These are phyloP conservation scores for Mnemiopsis leidyi DNA, from an alignment of 37 sponge, comb jelly and placozoan species.

Conservation along the genomic window DNA sequence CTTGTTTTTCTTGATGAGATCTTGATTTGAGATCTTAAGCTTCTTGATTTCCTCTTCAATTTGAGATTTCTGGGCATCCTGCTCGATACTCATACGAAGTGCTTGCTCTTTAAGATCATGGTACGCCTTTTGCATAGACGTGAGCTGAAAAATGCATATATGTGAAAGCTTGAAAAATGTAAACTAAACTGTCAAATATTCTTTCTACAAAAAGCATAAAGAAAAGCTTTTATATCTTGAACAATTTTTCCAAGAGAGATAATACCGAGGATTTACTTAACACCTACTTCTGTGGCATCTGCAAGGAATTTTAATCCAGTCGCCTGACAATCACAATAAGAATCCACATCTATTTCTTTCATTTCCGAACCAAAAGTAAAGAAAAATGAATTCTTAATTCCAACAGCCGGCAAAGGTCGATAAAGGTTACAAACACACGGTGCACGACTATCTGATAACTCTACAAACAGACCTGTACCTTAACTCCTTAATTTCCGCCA, in stretches of 20 bases:
- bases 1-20: slow-evolving; percentile 57
- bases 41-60: slow-evolving; percentile 57
- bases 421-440: too few species aligned
- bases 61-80: slow-evolving; percentile 63
- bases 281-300: background rate
- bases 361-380: too few species aligned
- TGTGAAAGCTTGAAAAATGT: too few species aligned
- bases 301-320: background rate
- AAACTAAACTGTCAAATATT: too few species aligned
- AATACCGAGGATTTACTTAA: background rate
- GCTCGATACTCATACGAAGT: slow-evolving; percentile 58
- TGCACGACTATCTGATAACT: background rate
- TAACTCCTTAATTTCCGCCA: background rate
- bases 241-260: too few species aligned
- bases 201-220: too few species aligned
- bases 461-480: background rate
- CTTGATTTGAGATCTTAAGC: slow-evolving; percentile 55
- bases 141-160: slow-evolving; percentile 42
- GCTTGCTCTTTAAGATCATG: slow-evolving; percentile 63
- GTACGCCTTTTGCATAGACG: slow-evolving; percentile 64
- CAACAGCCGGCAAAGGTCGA: too few species aligned
- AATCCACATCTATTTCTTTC: background rate
- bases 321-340: background rate
- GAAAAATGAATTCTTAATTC: too few species aligned
- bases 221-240: too few species aligned